A percentile compares a stretch with the other conserved stretches of the same genome.
phyloP scores from a whole-genome alignment of 2,888 invertebrate genomes.

The Nasonovia ribisnigri region DNA sequence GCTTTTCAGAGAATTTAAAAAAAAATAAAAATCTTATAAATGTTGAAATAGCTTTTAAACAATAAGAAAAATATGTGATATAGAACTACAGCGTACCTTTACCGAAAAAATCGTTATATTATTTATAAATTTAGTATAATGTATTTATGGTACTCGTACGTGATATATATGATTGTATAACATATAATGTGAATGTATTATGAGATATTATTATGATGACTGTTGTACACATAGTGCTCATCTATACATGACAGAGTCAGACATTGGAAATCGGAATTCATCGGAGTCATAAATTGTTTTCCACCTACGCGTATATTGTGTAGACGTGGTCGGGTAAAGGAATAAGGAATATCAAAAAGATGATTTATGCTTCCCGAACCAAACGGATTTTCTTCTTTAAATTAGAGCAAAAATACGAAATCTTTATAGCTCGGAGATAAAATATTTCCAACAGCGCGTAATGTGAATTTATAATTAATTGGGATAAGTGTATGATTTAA shows the following conservation, averaged over 20 bases:
- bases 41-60: background rate
- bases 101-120: background rate
- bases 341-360: background rate
- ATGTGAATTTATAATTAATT: background rate
- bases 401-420: background rate
- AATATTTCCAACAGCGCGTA: background rate
- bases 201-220: background rate
- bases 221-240: background rate
- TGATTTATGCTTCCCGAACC: background rate
- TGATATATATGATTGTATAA: background rate
- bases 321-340: background rate
- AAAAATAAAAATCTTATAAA: background rate
- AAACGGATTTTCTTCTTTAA: background rate
- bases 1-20: background rate
- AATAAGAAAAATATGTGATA: background rate
- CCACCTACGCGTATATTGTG: background rate
- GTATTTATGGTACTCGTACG: background rate
- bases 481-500: background rate
- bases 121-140: background rate
- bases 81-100: background rate
- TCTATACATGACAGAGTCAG: background rate
- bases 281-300: background rate
- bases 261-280: background rate
- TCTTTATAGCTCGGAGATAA: background rate
- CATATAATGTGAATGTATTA: background rate